Evolutionary conservation across 1,140 invertebrate genomes (phyloP).

Genomic region (Ooceraea biroi): DNA sequence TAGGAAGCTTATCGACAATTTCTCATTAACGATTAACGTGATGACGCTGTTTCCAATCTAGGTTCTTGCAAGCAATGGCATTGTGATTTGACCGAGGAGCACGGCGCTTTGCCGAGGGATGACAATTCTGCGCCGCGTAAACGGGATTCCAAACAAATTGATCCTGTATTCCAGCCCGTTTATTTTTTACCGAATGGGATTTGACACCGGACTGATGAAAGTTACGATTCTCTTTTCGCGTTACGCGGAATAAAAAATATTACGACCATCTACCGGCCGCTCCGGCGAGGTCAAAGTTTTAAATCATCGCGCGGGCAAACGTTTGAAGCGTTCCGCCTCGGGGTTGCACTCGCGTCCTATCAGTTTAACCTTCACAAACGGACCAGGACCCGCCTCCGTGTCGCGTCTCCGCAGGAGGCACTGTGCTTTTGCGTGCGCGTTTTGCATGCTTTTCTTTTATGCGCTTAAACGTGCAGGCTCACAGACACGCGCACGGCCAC

Average conservation of each 20-base stretch:
- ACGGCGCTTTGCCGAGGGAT: not conserved
- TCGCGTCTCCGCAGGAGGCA: constrained; percentile 2
- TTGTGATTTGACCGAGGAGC: constrained; percentile 27
- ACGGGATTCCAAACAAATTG: constrained; percentile 35
- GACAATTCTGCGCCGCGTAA: not conserved
- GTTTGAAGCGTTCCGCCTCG: constrained; percentile 37
- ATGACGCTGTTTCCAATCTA: not conserved
- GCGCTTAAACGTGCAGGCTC: constrained; percentile 21
- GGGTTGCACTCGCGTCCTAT: constrained; percentile 4
- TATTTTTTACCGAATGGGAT: constrained; percentile 39
- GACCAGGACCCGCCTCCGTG: no score
- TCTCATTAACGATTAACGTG: not conserved
- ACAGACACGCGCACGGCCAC: not conserved
- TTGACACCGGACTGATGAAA: constrained; percentile 36
- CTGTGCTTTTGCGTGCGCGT: constrained; percentile 19
- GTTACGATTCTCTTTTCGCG: constrained; percentile 35
- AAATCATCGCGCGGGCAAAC: constrained; percentile 16
- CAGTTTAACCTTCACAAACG: constrained; percentile 32
- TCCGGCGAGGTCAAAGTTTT: constrained; percentile 36
- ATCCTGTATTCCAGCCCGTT: not conserved
- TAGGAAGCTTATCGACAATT: not conserved
- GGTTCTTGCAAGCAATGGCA: no score
- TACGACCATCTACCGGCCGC: constrained; percentile 4
- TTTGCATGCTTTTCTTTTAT: constrained; percentile 54
- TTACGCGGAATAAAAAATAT: constrained; percentile 13